These are phyloP conservation scores for Melanotaenia duboulayi DNA, from an alignment of 2,113 vertebrate species.

Conservation along the genomic window DNA sequence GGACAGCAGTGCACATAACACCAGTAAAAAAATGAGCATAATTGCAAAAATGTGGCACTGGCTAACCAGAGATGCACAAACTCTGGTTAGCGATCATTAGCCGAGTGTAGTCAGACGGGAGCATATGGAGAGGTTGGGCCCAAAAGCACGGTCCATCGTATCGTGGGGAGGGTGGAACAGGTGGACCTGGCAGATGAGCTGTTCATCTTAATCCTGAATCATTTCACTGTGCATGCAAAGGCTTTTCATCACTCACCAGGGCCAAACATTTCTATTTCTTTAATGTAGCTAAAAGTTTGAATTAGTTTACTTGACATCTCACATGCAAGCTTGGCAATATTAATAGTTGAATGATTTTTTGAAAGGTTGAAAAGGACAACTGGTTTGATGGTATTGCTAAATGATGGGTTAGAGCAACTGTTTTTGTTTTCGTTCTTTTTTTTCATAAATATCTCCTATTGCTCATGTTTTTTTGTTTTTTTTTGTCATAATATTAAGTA, in stretches of 20 bases:
- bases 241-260: neutral
- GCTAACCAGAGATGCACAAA: neutral
- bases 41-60: neutral
- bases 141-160: neutral
- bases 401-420: too few species aligned
- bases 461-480: too few species aligned
- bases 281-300: too few species aligned
- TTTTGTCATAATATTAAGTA: too few species aligned
- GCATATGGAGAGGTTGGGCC: neutral
- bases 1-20: neutral
- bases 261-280: neutral
- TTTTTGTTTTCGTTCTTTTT: too few species aligned
- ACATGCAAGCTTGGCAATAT: neutral
- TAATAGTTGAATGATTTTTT: too few species aligned
- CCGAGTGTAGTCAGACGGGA: neutral
- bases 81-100: neutral
- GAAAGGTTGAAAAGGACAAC: too few species aligned
- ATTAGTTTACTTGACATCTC: neutral
- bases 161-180: neutral
- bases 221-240: neutral
- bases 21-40: neutral
- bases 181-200: neutral
- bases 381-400: too few species aligned
- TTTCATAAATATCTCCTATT: too few species aligned
- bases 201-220: neutral